These are phyloP conservation scores for Ptychochromis oligacanthus DNA, from an alignment of 2,113 vertebrate species.

Conservation along the genomic window DNA sequence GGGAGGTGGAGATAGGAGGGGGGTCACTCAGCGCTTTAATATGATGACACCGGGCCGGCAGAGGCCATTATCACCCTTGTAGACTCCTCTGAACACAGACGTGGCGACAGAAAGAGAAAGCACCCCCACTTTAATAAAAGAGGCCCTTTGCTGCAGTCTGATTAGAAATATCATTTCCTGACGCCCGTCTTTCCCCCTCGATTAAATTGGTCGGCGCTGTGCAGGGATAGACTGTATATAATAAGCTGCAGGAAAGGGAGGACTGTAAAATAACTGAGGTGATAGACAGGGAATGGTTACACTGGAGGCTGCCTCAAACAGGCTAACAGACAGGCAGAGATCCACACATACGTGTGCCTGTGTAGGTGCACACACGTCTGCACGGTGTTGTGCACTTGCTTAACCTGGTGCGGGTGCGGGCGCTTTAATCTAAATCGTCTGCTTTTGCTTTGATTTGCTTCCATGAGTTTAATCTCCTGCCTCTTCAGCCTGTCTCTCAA, in stretches of 20 bases:
- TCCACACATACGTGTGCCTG: not conserved
- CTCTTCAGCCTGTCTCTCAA: constrained; percentile 56
- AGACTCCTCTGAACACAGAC: constrained; percentile 45
- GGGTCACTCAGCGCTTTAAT: constrained; percentile 56
- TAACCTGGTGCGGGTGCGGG: constrained; percentile 33
- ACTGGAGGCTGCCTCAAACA: not conserved
- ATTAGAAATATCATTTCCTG: constrained; percentile 81
- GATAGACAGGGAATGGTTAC: constrained; percentile 35
- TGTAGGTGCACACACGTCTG: not conserved
- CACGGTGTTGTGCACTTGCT: not conserved
- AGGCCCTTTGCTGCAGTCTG: constrained; percentile 64
- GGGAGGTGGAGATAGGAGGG: not conserved
- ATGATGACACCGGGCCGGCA: constrained; percentile 58
- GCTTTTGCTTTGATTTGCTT: constrained; percentile 65
- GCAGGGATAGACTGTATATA: constrained; percentile 54
- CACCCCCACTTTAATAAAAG: constrained; percentile 76
- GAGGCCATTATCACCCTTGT: constrained; percentile 65
- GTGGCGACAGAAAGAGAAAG: constrained; percentile 31
- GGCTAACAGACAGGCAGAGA: not conserved
- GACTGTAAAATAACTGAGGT: constrained; percentile 41
- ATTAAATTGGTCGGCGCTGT: constrained; percentile 49
- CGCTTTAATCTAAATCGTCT: constrained; percentile 61
- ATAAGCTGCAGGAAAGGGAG: constrained; percentile 51
- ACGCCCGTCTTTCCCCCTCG: constrained; percentile 46
- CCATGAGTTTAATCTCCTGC: constrained; percentile 66